Evolutionary conservation across 2,797 vertebrate genomes (phyloP).

Genomic region (Adrianichthys oophorus): DNA sequence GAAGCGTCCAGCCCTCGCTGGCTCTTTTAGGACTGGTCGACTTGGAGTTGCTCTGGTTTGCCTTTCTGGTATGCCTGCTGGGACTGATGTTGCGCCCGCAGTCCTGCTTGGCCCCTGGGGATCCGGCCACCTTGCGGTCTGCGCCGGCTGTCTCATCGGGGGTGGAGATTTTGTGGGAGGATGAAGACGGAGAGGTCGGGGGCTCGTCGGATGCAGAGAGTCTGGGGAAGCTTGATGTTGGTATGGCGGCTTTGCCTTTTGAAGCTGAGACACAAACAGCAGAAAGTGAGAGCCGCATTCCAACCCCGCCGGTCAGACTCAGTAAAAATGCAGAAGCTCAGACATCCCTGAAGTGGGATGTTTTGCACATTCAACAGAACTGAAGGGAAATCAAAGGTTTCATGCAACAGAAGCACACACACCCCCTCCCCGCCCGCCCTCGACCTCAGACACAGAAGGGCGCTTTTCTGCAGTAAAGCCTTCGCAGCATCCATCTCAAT

Average conservation of each 20-base stretch:
- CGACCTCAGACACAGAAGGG: not conserved
- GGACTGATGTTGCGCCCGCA: conserved; percentile 68
- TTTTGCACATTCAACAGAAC: conserved; percentile 22
- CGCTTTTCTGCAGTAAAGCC: conserved; percentile 25
- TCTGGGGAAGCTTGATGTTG: conserved; percentile 82
- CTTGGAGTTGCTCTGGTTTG: conserved; percentile 58
- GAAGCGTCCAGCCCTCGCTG: conserved; percentile 44
- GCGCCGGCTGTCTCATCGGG: conserved; percentile 71
- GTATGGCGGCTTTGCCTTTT: conserved; percentile 83
- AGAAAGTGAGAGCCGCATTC: conserved; percentile 18
- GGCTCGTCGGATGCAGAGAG: conserved; percentile 82
- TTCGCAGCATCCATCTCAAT: conserved; percentile 38
- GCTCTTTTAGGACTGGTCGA: conserved; percentile 73
- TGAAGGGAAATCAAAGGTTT: conserved; percentile 26
- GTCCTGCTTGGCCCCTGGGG: conserved; percentile 57
- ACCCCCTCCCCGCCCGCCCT: not conserved
- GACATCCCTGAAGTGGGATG: conserved; percentile 11
- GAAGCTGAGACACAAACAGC: conserved; percentile 76
- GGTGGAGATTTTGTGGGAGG: conserved; percentile 66
- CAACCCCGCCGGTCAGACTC: not conserved
- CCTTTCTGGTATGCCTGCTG: conserved; percentile 58
- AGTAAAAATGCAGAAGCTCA: conserved; percentile 3
- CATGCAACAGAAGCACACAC: conserved; percentile 37
- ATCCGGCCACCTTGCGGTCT: conserved; percentile 36
- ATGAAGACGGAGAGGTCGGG: conserved; percentile 80